A percentile compares a stretch with the other conserved stretches of the same genome.
These are phyloP conservation scores for Smittia sp. DNA, from an alignment of 2,888 invertebrate genomes.

Conservation along the genomic window DNA sequence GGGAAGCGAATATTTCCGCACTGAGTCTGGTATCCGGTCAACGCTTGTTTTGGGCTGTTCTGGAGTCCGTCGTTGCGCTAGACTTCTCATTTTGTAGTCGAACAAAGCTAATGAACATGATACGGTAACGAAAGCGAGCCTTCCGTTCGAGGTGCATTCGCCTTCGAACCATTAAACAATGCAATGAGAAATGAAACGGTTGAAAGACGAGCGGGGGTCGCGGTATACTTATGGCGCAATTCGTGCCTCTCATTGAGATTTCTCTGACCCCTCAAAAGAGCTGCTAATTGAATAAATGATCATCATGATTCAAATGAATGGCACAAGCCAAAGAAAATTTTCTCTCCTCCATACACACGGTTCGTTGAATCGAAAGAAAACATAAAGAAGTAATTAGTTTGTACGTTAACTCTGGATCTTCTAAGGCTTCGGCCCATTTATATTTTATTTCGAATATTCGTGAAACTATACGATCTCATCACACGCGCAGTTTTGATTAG, in stretches of 20 bases:
- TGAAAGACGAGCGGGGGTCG: no score
- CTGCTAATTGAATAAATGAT: slow-evolving; percentile 5
- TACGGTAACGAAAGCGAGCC: no score
- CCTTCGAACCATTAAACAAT: no score
- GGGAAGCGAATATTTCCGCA: slow-evolving; percentile 33
- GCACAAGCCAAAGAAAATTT: neutral
- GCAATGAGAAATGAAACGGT: no score
- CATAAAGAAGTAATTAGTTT: neutral
- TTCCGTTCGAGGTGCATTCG: no score
- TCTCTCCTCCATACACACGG: neutral
- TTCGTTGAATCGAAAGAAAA: neutral
- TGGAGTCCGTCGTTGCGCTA: no score
- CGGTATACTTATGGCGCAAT: no score
- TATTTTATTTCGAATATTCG: neutral
- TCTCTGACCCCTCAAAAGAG: neutral
- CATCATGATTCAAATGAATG: neutral
- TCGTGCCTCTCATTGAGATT: no score
- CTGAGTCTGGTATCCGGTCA: slow-evolving; percentile 32
- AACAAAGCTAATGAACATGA: no score
- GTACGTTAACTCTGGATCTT: neutral
- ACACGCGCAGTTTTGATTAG: neutral
- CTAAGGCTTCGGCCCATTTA: neutral
- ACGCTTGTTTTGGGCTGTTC: neutral
- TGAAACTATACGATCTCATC: neutral
- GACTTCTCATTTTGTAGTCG: no score